Evolutionary conservation across 2,888 invertebrate genomes (phyloP).

Genomic region (Tinea semifulvella): DNA sequence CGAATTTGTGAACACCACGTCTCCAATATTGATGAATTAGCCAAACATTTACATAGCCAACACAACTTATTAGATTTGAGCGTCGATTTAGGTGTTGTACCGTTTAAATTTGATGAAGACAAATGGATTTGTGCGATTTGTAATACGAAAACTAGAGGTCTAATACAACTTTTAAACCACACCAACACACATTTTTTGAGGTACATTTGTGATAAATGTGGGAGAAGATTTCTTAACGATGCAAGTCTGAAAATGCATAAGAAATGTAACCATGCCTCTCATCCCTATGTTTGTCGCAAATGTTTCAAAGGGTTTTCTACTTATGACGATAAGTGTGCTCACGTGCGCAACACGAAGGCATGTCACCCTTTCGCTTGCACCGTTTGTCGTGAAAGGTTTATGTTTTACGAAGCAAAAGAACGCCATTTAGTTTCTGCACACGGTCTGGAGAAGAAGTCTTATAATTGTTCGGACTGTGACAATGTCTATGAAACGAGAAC

Average conservation of each 20-base stretch:
- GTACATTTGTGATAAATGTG: conserved; percentile 51
- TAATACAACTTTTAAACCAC: conserved; percentile 46
- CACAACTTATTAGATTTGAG: conserved; percentile 30
- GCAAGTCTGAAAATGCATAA: conserved; percentile 43
- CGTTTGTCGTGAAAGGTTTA: conserved; percentile 41
- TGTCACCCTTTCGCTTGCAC: conserved; percentile 49
- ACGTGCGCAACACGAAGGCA: conserved; percentile 31
- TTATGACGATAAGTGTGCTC: conserved; percentile 37
- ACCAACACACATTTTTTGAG: conserved; percentile 46
- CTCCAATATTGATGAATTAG: conserved; percentile 33
- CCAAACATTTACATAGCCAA: conserved; percentile 34
- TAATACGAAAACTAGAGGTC: conserved; percentile 31
- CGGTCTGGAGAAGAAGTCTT: conserved; percentile 19
- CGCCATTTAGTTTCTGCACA: conserved; percentile 25
- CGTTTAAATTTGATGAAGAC: conserved; percentile 33
- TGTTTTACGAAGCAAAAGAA: conserved; percentile 22
- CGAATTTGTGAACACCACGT: conserved; percentile 22
- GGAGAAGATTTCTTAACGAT: conserved; percentile 45
- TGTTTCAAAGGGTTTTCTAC: conserved; percentile 35
- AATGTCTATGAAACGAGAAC: conserved; percentile 23
- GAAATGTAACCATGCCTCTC: conserved; percentile 28
- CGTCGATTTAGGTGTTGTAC: conserved; percentile 29
- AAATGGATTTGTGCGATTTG: conserved; percentile 39
- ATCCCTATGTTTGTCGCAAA: conserved; percentile 22
- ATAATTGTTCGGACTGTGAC: conserved; percentile 27